These are phyloP conservation scores for Epinotia ramella DNA, from an alignment of 2,888 invertebrate genomes.

Conservation along the genomic window DNA sequence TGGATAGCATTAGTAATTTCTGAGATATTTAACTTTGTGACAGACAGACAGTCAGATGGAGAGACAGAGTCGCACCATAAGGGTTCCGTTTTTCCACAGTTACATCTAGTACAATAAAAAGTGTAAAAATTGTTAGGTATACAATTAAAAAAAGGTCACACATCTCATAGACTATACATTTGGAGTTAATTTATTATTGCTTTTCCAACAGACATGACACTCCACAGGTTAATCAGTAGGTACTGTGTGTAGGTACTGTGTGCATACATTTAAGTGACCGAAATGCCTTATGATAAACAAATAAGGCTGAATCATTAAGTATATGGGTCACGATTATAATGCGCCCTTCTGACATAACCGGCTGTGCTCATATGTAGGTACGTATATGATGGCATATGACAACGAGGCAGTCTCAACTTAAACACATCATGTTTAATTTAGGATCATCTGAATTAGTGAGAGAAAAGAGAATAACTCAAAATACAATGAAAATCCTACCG, in stretches of 20 bases:
- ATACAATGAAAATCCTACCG: background rate
- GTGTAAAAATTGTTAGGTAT: too few relatives aligned
- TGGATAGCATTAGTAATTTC: too few relatives aligned
- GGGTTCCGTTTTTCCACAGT: too few relatives aligned
- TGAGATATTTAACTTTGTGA: too few relatives aligned
- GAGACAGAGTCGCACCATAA: too few relatives aligned
- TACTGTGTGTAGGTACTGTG: background rate
- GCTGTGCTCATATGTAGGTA: background rate
- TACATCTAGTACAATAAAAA: too few relatives aligned
- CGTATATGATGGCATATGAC: background rate
- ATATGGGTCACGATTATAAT: constrained; percentile 36
- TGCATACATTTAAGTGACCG: constrained; percentile 17
- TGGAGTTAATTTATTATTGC: too few relatives aligned
- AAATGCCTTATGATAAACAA: background rate
- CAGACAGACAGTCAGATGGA: too few relatives aligned
- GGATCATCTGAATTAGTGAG: constrained; percentile 8
- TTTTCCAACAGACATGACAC: too few relatives aligned
- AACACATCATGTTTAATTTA: background rate
- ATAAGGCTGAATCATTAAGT: constrained; percentile 23
- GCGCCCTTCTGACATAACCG: constrained; percentile 28
- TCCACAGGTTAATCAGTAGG: background rate
- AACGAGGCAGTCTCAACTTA: constrained; percentile 5
- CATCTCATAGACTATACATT: too few relatives aligned
- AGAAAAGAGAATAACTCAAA: background rate
- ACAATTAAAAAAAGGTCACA: too few relatives aligned